Conservation (phyloP, 2,113 vertebrate species). For the Carassius carassius region DNA sequence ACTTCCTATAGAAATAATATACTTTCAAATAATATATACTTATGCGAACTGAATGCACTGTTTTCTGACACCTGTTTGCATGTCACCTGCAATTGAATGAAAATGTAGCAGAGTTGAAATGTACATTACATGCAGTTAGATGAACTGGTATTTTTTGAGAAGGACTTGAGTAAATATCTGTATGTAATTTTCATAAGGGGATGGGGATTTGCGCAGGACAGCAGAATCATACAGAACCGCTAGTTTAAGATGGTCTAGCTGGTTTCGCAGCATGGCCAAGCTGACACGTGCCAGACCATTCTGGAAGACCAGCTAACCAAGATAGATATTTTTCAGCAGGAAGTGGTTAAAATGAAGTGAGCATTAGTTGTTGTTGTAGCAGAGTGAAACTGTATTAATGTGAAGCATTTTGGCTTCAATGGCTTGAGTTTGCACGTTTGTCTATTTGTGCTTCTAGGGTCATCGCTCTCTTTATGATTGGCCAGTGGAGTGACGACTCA, state of each 20-base stretch:
- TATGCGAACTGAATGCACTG: background rate
- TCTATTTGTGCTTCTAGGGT: background rate
- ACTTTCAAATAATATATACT: background rate
- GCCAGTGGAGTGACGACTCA: background rate
- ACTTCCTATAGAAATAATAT: background rate
- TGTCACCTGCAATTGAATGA: background rate
- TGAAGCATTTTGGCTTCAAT: constrained; percentile 2
- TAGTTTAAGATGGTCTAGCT: background rate
- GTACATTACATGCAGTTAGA: background rate
- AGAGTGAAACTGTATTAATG: constrained; percentile 2
- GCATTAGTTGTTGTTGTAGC: background rate
- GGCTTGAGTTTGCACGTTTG: background rate
- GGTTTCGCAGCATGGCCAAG: background rate
- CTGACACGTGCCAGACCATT: background rate
- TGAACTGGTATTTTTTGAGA: background rate
- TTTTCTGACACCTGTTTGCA: background rate
- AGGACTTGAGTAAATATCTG: background rate
- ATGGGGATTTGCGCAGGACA: background rate
- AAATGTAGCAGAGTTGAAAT: background rate
- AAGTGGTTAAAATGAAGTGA: too few relatives aligned
- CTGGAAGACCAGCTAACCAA: background rate
- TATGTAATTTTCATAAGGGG: background rate
- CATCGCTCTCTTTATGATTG: background rate
- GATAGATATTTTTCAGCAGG: background rate
- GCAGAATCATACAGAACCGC: background rate